Conservation (phyloP, 2,797 vertebrate genomes). For the Parambassis ranga region DNA sequence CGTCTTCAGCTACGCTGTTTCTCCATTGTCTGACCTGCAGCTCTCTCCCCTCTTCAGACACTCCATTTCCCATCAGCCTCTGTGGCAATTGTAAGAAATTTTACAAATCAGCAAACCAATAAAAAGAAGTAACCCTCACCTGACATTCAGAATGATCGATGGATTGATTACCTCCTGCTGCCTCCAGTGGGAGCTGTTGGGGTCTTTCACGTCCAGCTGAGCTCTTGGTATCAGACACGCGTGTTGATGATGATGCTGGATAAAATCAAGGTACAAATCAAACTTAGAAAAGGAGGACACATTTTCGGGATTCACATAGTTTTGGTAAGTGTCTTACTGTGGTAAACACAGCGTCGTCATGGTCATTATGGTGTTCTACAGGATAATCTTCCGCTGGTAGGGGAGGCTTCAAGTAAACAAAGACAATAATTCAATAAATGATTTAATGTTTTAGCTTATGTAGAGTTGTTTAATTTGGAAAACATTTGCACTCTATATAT, state of each 20-base stretch:
- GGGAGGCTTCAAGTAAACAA: conserved; percentile 79
- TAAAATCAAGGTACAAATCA: not conserved
- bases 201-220: conserved; percentile 59
- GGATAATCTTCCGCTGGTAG: conserved; percentile 89
- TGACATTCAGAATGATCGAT: not conserved
- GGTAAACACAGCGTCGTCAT: conserved; percentile 21
- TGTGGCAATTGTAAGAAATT: conserved; percentile 26
- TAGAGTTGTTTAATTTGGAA: not conserved
- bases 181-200: conserved; percentile 44
- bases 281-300: not conserved
- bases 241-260: conserved; percentile 30
- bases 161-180: conserved; percentile 62
- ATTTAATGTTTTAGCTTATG: no score
- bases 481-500: not conserved
- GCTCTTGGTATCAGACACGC: conserved; percentile 44
- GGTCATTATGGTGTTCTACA: not conserved
- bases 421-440: no score
- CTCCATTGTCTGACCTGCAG: conserved; percentile 60
- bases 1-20: conserved; percentile 59
- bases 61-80: conserved; percentile 68
- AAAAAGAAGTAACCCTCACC: not conserved
- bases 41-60: conserved; percentile 38
- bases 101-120: conserved; percentile 11
- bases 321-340: conserved; percentile 19
- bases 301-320: not conserved